Conservation (phyloP, 2,888 invertebrate species). For the Harpalus rufipes region DNA sequence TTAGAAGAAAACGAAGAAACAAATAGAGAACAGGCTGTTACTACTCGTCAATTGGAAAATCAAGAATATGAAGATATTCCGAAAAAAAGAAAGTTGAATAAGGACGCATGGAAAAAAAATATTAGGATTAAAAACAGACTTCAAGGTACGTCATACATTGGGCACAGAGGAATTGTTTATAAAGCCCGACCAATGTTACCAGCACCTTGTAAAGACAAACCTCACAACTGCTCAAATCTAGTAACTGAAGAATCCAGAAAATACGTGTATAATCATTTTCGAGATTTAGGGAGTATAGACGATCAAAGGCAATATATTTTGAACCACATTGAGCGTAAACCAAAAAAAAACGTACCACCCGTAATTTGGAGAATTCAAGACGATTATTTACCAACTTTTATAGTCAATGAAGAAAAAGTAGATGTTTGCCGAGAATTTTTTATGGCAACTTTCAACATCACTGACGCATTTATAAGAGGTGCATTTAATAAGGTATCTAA, state of each 20-base stretch:
- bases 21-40: no score
- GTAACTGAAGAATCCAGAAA: conserved; percentile 10
- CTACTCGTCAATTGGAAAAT: no score
- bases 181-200: not conserved
- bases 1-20: not conserved
- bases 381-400: not conserved
- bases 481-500: not conserved
- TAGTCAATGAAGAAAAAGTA: not conserved
- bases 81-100: no score
- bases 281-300: not conserved
- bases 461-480: conserved; percentile 11
- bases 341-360: not conserved
- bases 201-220: conserved; percentile 22
- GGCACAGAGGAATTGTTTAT: not conserved
- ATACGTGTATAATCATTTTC: conserved; percentile 8
- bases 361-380: conserved; percentile 7
- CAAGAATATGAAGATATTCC: not conserved
- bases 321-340: conserved; percentile 9
- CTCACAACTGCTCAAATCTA: conserved; percentile 15
- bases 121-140: not conserved
- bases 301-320: conserved; percentile 13
- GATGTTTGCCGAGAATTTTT: conserved; percentile 16
- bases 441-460: conserved; percentile 3
- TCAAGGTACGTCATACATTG: conserved; percentile 4
- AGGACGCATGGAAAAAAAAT: no score